These are phyloP conservation scores for Columba livia DNA, from an alignment of 2,113 vertebrate species.

Conservation along the genomic window DNA sequence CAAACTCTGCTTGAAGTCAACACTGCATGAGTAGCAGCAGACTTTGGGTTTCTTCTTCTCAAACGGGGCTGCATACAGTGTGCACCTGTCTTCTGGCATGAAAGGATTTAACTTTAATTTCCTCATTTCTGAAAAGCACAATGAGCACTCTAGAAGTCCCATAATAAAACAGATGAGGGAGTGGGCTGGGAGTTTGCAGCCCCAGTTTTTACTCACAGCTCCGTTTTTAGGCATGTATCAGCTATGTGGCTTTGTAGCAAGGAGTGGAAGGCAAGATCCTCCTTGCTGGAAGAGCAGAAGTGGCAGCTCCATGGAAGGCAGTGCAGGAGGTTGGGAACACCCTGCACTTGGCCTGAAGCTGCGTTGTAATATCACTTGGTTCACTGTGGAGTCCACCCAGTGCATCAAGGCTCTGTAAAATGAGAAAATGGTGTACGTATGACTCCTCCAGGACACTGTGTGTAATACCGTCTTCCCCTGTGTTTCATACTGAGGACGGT, in stretches of 20 bases:
- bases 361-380: not conserved
- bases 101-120: not conserved
- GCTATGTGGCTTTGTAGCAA: not conserved
- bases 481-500: not conserved
- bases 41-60: not conserved
- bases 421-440: not conserved
- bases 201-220: not conserved
- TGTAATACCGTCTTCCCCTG: not conserved
- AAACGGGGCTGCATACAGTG: fast-evolving
- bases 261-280: not conserved
- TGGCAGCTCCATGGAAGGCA: not conserved
- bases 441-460: not conserved
- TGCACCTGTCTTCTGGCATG: not conserved
- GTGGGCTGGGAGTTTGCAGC: not conserved
- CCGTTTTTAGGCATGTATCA: not conserved
- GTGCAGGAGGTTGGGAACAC: not conserved
- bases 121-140: not conserved
- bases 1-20: not conserved
- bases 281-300: not conserved
- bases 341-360: not conserved
- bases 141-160: not conserved
- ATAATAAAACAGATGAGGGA: not conserved
- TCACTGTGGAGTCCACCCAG: not conserved
- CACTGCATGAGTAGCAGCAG: not conserved
- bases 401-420: not conserved